A percentile compares a stretch with the other conserved stretches of the same genome.
phyloP scores from a whole-genome alignment of 92 coral and sea anemone species.

The Epizoanthus ramosus region DNA sequence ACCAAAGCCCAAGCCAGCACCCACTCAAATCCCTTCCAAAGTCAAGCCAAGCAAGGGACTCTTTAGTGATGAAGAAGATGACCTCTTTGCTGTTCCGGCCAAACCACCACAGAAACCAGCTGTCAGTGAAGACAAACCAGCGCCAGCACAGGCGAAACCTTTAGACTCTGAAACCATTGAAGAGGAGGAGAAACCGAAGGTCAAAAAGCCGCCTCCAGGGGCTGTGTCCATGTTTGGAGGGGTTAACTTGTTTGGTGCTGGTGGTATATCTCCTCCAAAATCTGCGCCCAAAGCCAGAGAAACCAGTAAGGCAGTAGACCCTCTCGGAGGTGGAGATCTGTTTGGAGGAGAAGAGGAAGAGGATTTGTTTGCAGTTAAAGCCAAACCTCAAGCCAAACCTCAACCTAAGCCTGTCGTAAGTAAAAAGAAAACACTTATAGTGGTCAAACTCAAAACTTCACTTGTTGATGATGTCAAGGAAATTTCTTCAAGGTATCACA shows the following conservation, averaged over 20 bases:
- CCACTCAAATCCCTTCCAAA: constrained; percentile 58
- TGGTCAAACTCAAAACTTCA: too few species aligned
- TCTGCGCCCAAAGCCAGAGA: constrained; percentile 29
- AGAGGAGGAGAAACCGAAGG: constrained; percentile 11
- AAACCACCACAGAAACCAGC: constrained; percentile 44
- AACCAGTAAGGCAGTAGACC: constrained; percentile 42
- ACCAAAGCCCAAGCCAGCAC: constrained; percentile 47
- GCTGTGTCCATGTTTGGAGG: constrained; percentile 41
- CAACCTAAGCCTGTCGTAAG: background rate
- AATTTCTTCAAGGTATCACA: too few species aligned
- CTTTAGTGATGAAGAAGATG: constrained; percentile 82
- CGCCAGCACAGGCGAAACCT: constrained; percentile 14
- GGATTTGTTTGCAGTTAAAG: constrained; percentile 74
- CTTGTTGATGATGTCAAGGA: too few species aligned
- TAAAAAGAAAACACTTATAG: too few species aligned
- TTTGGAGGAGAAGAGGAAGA: constrained; percentile 66
- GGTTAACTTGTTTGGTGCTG: constrained; percentile 24
- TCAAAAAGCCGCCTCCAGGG: constrained; percentile 15
- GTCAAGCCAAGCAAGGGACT: constrained; percentile 71
- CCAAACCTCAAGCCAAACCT: constrained; percentile 44
- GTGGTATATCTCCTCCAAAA: background rate
- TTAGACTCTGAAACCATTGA: background rate
- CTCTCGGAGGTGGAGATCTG: constrained; percentile 45
- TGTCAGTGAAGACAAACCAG: constrained; percentile 19
- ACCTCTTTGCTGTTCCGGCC: constrained; percentile 69